These are phyloP conservation scores for Xenops minutus DNA, from an alignment of 2,797 vertebrate genomes.

Conservation along the genomic window DNA sequence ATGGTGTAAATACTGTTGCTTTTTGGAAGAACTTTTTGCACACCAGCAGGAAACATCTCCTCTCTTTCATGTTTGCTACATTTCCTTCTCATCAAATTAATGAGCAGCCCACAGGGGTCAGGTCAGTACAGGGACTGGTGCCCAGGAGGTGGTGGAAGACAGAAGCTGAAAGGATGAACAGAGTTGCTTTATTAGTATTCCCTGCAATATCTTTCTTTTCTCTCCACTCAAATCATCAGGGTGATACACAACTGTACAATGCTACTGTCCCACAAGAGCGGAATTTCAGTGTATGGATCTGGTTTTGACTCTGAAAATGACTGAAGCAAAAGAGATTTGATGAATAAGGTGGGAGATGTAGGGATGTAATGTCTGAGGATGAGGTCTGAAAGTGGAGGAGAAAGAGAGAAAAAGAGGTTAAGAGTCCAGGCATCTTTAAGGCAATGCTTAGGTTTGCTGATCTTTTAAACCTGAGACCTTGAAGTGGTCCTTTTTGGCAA, in stretches of 20 bases:
- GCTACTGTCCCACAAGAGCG: neutral
- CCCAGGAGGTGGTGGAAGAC: neutral
- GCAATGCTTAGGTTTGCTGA: neutral
- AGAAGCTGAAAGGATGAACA: neutral
- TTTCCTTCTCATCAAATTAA: neutral
- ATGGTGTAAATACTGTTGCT: neutral
- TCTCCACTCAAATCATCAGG: neutral
- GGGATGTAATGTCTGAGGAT: neutral
- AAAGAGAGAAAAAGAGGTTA: neutral
- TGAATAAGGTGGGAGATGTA: neutral
- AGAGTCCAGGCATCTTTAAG: rapidly evolving
- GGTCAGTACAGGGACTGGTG: neutral
- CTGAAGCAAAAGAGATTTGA: neutral
- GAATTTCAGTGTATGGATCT: neutral
- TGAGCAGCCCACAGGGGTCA: neutral
- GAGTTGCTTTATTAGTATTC: neutral
- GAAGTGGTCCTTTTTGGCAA: neutral
- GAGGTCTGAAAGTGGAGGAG: neutral
- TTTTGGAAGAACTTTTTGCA: neutral
- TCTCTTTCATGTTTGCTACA: neutral
- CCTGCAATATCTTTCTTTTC: neutral
- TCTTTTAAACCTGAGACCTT: neutral
- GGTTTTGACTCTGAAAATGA: neutral
- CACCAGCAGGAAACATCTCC: neutral
- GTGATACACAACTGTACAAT: rapidly evolving